Evolutionary conservation across 2,888 invertebrate species (phyloP), one percentile per base, ranked within the genome.

Genomic region (Cyrtodaria siliqua): DNA sequence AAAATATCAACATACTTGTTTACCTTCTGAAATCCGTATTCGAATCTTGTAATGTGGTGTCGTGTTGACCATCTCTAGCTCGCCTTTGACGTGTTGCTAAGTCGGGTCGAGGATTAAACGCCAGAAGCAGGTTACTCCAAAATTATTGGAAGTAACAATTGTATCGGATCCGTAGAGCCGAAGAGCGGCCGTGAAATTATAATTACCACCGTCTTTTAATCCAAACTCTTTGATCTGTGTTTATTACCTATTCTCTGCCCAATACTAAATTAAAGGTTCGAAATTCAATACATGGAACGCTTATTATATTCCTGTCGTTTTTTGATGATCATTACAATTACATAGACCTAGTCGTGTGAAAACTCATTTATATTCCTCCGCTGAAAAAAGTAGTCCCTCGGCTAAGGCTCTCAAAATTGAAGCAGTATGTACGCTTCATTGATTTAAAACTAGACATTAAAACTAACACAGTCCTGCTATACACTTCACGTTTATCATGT

Each of bases 351-450:
- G 49, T 67, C 57, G 57, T 57, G 67, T 62, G 62, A 76, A 67
- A 64, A 66, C 66, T 70, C 61, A 38, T 23, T 47, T 62, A 57
- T 72, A 71, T 68, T 33, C 77, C 33, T 77, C 63, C 77, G 71
- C 71, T 56, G 49, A 56, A 72, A 71, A 77, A 77, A 64, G 55
- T 77, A 77, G 77, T 77, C 68, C 77, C 68, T 33, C 33, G 4
- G 33, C 33, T 33, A 33, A 33, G 33, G 4, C 33, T 33, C 33
- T 33, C 12, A 33, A n/a, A 33, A 33, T 33, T 33, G 33, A 33
- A 33, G 12, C 33, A 33, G 33, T 33, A 12, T 33, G 33, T 33
- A 33, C 33, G 33, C 6, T 33, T 33, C 33, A 33, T 33, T 33
- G 33, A 33, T 33, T 33, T 33, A 33, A 33, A 33, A 33, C 33